Evolutionary conservation across 2,888 invertebrate genomes (phyloP).

Genomic region (Dichetophora obliterata): DNA sequence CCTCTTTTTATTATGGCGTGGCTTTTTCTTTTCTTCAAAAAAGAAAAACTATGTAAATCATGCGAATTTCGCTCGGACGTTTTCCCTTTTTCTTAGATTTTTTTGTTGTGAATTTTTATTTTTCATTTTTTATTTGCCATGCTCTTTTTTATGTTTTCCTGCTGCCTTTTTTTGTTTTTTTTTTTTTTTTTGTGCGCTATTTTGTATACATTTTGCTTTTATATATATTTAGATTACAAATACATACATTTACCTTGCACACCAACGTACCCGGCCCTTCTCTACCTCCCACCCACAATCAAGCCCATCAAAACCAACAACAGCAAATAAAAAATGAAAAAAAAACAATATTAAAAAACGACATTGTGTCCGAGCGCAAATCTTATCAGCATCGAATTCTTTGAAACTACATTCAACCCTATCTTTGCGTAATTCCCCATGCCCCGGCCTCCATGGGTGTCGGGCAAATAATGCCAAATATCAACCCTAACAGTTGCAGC

Average conservation of each 20-base stretch:
- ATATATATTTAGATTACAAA: constrained; percentile 11
- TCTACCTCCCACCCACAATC: not conserved
- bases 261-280: not conserved
- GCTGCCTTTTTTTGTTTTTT: not conserved
- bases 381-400: constrained; percentile 38
- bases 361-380: constrained; percentile 34
- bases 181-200: constrained; percentile 6
- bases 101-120: constrained; percentile 13
- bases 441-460: constrained; percentile 30
- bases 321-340: not conserved
- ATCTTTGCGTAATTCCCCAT: constrained; percentile 38
- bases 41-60: constrained; percentile 5
- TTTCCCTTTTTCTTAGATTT: constrained; percentile 7
- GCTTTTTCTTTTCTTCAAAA: not conserved
- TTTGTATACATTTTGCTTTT: constrained; percentile 18
- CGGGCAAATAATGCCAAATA: constrained; percentile 20
- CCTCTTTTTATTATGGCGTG: not conserved
- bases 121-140: constrained; percentile 36
- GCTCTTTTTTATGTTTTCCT: not conserved
- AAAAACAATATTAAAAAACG: not conserved
- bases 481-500: constrained; percentile 21
- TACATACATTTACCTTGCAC: not conserved
- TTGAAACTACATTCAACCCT: constrained; percentile 47
- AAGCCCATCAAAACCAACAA: not conserved
- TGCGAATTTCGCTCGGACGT: not conserved